Base-by-base conservation (phyloP, 2,888 invertebrate genomes). In the Seira musarum region DNA sequence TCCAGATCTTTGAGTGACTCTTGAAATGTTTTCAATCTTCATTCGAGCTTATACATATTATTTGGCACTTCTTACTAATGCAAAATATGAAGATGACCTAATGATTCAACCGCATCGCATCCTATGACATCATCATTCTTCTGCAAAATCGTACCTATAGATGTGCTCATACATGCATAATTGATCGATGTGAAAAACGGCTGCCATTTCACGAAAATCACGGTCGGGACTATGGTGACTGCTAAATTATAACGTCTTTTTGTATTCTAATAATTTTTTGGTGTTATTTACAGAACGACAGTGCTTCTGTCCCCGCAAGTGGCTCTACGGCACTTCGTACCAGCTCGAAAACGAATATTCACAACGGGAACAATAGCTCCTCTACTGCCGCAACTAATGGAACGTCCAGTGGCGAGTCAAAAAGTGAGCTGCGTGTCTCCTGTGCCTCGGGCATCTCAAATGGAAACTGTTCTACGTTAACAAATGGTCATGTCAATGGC, bases 311-410 rank as follows among this genome's bases (percentile, higher is more conserved):
- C 73, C 84, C 85, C 60, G 83, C 85, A 57, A 84, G 85, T 72
- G 85, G 85, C 72, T 85, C 85, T 8, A 85, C 84, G 67, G 87
- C 87, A 53, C 84, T 87, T n/a, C 83, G 85, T 10, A 87, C 85
- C 49, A 86, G 85, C 81, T 86, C 87, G 68, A 87, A 87, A 71
- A 85, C 85, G 63, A 87, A 87, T 71, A 85, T 87, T 66, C 85
- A 85, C 73, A 86, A 85, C 74, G 86, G 85, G 70, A 85, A 85
- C 76, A 84, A 80, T 72, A 80, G 83, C 76, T 83, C 82, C 61
- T 83, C 84, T 57, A 84, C 85, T 46, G 82, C 81, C 57, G 74
- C 82, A 25, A 83, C 83, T 15, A 85, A 85, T 72, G 85, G 86
- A n/a, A 85, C 85, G 53, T 84, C 85, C 57, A 85, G 84, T 76